Conservation (phyloP, 1,140 invertebrate genomes). For the Drosophila tani region DNA sequence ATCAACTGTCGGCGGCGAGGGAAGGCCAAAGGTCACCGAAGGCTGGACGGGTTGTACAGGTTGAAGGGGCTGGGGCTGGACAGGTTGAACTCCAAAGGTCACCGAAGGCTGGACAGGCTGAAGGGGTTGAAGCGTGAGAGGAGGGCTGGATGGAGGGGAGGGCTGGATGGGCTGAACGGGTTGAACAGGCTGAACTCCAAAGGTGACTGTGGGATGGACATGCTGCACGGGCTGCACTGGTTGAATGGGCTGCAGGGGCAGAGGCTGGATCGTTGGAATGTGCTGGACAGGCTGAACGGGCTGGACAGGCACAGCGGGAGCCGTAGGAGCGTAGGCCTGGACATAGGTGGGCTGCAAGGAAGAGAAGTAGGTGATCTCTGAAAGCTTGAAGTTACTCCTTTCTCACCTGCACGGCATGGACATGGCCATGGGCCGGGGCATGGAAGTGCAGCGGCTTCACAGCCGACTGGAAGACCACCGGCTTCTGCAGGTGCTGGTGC, state of each 20-base stretch:
- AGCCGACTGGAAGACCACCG: conserved; percentile 43
- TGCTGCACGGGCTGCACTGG: conserved; percentile 32
- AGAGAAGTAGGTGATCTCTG: neutral
- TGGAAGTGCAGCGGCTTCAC: conserved; percentile 66
- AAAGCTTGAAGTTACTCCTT: neutral
- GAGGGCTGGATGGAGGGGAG: too few species aligned
- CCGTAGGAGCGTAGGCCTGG: conserved; percentile 45
- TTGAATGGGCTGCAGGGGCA: conserved; percentile 41
- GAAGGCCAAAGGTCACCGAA: conserved; percentile 23
- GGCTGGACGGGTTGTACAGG: conserved; percentile 31
- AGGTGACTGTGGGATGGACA: conserved; percentile 21
- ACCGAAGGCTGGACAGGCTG: conserved; percentile 47
- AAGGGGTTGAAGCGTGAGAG: too few species aligned
- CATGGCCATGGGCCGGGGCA: conserved; percentile 32
- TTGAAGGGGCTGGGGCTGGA: conserved; percentile 10
- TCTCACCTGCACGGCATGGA: conserved; percentile 60
- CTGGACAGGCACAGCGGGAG: conserved; percentile 40
- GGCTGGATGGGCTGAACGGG: conserved; percentile 24
- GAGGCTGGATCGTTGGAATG: conserved; percentile 17
- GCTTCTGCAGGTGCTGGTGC: conserved; percentile 69
- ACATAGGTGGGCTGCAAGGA: conserved; percentile 53
- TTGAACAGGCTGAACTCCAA: conserved; percentile 37
- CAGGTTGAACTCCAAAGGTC: conserved; percentile 22
- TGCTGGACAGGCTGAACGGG: conserved; percentile 21
- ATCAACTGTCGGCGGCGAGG: conserved; percentile 20